These are phyloP conservation scores for Trypoxylus dichotomus DNA, from an alignment of 1,140 invertebrate genomes.

Conservation along the genomic window DNA sequence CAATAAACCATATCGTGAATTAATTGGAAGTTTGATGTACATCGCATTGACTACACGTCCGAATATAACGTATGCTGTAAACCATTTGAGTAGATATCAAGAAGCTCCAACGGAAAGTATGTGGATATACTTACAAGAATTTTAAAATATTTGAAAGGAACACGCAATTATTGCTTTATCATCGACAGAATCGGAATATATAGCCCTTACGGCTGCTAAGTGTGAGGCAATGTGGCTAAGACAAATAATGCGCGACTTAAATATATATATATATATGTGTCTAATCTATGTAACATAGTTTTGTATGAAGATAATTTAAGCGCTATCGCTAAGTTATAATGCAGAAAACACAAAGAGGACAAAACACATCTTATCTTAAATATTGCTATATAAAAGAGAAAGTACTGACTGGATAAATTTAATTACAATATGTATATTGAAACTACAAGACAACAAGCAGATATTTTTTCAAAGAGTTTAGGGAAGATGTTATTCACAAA, in stretches of 20 bases:
- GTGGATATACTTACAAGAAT: neutral
- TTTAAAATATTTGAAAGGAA: neutral
- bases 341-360: too few relatives aligned
- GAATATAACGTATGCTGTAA: slow-evolving; percentile 50
- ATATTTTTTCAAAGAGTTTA: too few relatives aligned
- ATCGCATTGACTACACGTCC: slow-evolving; percentile 45
- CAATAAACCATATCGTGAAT: slow-evolving; percentile 4
- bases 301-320: too few relatives aligned
- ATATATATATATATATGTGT: too few relatives aligned
- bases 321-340: too few relatives aligned
- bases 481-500: too few relatives aligned
- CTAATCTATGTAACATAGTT: too few relatives aligned
- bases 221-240: neutral
- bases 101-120: neutral
- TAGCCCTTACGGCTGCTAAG: neutral
- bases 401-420: too few relatives aligned
- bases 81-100: slow-evolving; percentile 37
- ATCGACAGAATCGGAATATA: neutral
- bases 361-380: too few relatives aligned
- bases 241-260: too few relatives aligned
- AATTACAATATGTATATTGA: too few relatives aligned
- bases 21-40: slow-evolving; percentile 30
- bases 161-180: neutral
- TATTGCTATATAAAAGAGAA: neutral
- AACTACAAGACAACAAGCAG: too few relatives aligned